Base-by-base conservation (phyloP, 1,140 invertebrate species). In the Pogonomyrmex californicus region DNA sequence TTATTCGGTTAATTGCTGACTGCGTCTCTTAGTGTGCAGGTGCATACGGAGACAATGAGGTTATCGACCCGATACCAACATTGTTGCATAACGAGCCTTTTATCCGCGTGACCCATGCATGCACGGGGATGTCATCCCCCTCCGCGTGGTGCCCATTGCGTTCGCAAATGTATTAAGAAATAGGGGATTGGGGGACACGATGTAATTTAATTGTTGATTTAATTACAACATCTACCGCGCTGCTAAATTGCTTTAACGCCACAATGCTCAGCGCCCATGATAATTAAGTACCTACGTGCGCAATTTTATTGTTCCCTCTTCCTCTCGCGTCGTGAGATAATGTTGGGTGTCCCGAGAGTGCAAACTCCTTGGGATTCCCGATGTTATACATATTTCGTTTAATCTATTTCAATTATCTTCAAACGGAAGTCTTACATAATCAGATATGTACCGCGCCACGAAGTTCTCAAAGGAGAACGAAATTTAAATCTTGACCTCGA, bases 191-290 rank as follows among this genome's bases (percentile, higher is more conserved):
- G 30, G 65, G 58, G 30, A 47, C 76, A 36, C 41, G 41, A 6
- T 60, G n/a, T 62, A 75, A 75, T 60, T 78, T 73, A 75, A 83
- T 83, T 75, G 66, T 41, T 83, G 79, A 83, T 83, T 83, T 83
- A 83, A 83, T 83, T 73, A 75, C 38, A 56, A 17, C 54, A 12
- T 60, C 51, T 70, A 58, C n/a, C 51, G 17, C 54, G 54, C 41
- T 30, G 70, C 33, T 73, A 83, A 75, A 83, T 83, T 83, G 68
- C 41, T 60, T 66, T 73, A 60, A 75, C 79, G 68, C 68, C 54
- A 60, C 58, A 49, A 73, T 36, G 66, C 54, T 49, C 41, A 47
- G 41, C 66, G n/a, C 14, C 33, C 63, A 56, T 54, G 68, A 75
- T 49, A 83, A 75, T 83, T 83, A 83, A 83, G 54, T 60, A 62